Evolutionary conservation across 2,797 vertebrate genomes (phyloP).

Genomic region (Sebastes cheni): DNA sequence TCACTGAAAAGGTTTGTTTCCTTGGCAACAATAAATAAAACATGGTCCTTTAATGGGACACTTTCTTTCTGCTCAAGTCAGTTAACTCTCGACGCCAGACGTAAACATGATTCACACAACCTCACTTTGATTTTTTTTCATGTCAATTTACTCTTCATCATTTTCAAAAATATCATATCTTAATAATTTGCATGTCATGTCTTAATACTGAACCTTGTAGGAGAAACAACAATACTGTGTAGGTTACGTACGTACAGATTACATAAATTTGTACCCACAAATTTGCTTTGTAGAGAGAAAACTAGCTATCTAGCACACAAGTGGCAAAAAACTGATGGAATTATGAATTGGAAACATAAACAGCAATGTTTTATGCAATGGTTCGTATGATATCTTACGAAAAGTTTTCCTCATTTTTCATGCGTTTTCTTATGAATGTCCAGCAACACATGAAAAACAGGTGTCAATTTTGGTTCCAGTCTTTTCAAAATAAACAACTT

Average conservation of each 20-base stretch:
- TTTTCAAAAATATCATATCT: not conserved
- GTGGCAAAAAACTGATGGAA: not conserved
- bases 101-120: not conserved
- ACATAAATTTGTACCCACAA: not conserved
- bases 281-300: not conserved
- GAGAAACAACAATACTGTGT: not conserved
- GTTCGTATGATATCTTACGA: too few relatives aligned
- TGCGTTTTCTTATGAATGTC: too few relatives aligned
- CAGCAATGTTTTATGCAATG: not conserved
- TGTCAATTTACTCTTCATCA: not conserved
- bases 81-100: not conserved
- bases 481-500: too few relatives aligned
- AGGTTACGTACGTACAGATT: not conserved
- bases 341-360: not conserved
- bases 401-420: too few relatives aligned
- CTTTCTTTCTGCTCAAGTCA: not conserved
- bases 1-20: constrained; percentile 39
- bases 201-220: not conserved
- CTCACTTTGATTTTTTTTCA: not conserved
- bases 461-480: too few relatives aligned
- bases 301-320: not conserved
- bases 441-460: rapidly evolving
- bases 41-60: constrained; percentile 40
- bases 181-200: not conserved
- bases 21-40: constrained; percentile 68